These are phyloP conservation scores for Anhinga rufa DNA, from an alignment of 2,113 vertebrate genomes.

Conservation along the genomic window DNA sequence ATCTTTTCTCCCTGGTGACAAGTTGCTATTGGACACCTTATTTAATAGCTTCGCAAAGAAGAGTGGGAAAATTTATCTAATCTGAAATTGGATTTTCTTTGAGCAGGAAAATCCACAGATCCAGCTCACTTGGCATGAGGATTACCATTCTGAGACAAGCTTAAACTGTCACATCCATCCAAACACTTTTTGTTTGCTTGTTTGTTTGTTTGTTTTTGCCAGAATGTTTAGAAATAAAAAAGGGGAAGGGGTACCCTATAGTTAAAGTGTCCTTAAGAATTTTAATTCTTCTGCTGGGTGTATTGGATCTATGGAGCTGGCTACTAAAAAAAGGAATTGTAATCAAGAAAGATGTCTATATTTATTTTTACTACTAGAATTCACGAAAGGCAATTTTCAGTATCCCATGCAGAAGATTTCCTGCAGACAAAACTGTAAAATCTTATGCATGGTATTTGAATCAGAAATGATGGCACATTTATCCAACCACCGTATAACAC, in stretches of 20 bases:
- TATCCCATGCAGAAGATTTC: background rate
- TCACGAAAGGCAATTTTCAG: background rate
- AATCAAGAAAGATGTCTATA: background rate
- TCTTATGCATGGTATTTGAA: background rate
- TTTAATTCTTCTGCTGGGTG: background rate
- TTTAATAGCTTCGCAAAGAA: background rate
- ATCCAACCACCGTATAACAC: background rate
- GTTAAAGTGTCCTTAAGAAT: background rate
- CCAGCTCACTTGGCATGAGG: background rate
- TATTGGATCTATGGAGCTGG: background rate
- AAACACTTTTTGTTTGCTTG: background rate
- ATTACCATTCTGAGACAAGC: background rate
- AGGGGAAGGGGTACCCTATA: background rate
- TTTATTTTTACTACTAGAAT: background rate
- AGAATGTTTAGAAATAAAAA: background rate
- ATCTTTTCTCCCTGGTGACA: background rate
- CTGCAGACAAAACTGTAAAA: background rate
- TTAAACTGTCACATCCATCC: background rate
- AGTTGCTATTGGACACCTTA: background rate
- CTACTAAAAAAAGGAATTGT: background rate
- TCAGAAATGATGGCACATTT: background rate
- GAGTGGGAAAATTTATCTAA: background rate
- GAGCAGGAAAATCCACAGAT: background rate
- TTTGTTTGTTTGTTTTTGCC: background rate
- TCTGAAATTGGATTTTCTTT: background rate